A percentile compares a stretch with the other conserved stretches of the same genome.
These are phyloP conservation scores for Alviniconcha marisindica DNA, from an alignment of 1,140 invertebrate genomes.

Conservation along the genomic window DNA sequence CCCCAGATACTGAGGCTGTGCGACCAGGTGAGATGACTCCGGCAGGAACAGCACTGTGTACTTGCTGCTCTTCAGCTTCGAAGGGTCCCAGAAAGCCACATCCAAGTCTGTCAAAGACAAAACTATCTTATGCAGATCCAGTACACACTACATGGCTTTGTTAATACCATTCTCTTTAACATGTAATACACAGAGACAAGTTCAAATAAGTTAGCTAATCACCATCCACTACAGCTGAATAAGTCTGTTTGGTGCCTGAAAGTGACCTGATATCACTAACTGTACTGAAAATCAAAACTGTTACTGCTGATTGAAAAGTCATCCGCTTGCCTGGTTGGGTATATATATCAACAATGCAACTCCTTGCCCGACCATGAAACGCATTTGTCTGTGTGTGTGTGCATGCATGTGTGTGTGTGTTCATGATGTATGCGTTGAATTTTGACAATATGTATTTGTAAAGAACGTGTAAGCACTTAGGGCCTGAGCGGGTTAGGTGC, in stretches of 20 bases:
- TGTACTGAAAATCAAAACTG: background rate
- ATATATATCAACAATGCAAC: no score
- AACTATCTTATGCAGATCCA: background rate
- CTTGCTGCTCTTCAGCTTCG: slow-evolving; percentile 1
- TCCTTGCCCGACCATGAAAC: no score
- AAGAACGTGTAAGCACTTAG: no score
- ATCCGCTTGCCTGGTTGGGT: no score
- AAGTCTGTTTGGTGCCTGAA: background rate
- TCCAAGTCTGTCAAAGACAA: slow-evolving; percentile 1
- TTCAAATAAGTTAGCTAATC: no score
- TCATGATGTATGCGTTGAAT: no score
- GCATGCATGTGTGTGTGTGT: no score
- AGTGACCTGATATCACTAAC: background rate
- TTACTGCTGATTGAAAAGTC: no score
- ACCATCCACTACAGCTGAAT: background rate
- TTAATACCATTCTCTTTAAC: background rate
- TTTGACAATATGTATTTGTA: no score
- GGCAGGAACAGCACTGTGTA: slow-evolving; percentile 29
- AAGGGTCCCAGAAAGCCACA: slow-evolving; percentile 1
- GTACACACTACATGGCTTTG: background rate
- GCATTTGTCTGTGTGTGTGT: no score
- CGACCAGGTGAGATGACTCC: background rate
- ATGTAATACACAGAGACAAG: no score
- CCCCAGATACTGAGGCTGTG: background rate
- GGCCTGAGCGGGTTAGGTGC: no score